Evolutionary conservation across 2,888 invertebrate genomes (phyloP).

Genomic region (Halictus quadricinctus): DNA sequence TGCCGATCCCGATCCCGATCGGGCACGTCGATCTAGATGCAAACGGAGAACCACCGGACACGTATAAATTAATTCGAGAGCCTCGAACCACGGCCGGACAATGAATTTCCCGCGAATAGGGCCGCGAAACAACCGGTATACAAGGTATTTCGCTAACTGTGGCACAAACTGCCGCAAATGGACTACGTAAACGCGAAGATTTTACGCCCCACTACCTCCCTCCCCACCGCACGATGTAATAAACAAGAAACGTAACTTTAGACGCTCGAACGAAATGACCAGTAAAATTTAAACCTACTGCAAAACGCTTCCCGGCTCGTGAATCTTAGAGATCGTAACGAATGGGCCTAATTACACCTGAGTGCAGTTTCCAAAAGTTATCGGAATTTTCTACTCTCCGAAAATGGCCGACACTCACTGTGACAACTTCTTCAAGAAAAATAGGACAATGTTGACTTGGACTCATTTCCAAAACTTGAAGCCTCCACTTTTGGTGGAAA

Average conservation of each 20-base stretch:
- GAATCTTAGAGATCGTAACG: neutral
- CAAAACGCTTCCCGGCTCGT: neutral
- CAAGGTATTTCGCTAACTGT: neutral
- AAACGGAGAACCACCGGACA: neutral
- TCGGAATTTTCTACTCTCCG: neutral
- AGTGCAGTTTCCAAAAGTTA: no score
- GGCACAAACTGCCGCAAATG: neutral
- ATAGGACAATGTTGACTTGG: neutral
- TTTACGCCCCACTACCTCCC: neutral
- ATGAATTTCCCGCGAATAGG: constrained; percentile 7
- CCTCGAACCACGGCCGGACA: neutral
- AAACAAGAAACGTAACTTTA: neutral
- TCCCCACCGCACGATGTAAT: neutral
- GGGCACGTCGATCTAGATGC: neutral
- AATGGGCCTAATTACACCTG: neutral
- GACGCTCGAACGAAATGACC: neutral
- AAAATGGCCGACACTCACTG: neutral
- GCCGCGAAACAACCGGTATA: neutral
- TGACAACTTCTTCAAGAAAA: neutral
- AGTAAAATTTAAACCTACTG: neutral
- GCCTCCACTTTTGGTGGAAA: no score
- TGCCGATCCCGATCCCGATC: neutral
- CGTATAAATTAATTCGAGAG: neutral
- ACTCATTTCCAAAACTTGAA: neutral
- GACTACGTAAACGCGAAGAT: neutral